Evolutionary conservation across 2,113 vertebrate genomes (phyloP).

Genomic region (Amblyopsis rosae): DNA sequence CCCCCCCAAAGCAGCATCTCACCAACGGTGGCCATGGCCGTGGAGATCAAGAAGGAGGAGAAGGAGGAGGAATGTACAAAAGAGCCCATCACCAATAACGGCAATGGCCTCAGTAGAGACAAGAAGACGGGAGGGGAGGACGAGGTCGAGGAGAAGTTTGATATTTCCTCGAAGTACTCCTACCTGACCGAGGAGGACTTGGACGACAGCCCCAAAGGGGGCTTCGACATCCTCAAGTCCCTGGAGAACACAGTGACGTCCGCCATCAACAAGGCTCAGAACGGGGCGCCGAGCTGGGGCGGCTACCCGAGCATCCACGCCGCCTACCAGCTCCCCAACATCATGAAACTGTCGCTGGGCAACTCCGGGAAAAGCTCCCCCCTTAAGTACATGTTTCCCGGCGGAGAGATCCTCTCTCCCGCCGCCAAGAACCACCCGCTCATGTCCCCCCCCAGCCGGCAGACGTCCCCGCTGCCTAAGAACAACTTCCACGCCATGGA

Average conservation of each 20-base stretch:
- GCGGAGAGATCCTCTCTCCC: constrained; percentile 85
- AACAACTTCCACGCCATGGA: constrained; percentile 98
- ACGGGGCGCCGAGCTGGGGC: constrained; percentile 96
- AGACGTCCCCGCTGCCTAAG: constrained; percentile 93
- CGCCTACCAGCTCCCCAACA: constrained; percentile 97
- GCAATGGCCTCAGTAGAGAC: constrained; percentile 79
- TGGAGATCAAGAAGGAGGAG: constrained; percentile 96
- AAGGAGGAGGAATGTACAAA: constrained; percentile 84
- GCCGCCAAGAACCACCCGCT: constrained; percentile 85
- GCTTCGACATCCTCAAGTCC: constrained; percentile 96
- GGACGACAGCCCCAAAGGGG: constrained; percentile 95
- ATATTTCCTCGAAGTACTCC: constrained; percentile 93
- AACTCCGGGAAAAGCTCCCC: constrained; percentile 86
- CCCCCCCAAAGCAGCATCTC: constrained; percentile 83
- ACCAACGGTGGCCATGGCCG: constrained; percentile 72
- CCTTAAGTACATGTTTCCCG: constrained; percentile 89
- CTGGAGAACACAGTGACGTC: constrained; percentile 98
- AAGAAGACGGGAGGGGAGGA: constrained; percentile 84
- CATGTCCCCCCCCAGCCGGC: constrained; percentile 86
- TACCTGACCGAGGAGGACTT: constrained; percentile 97
- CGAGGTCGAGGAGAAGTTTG: constrained; percentile 88
- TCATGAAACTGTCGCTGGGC: constrained; percentile 95
- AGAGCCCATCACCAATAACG: constrained; percentile 74
- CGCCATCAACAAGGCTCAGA: constrained; percentile 98
- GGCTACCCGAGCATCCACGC: constrained; percentile 98